Evolutionary conservation across 1,140 invertebrate genomes (phyloP).

Genomic region (Oncopodura yosiiana): DNA sequence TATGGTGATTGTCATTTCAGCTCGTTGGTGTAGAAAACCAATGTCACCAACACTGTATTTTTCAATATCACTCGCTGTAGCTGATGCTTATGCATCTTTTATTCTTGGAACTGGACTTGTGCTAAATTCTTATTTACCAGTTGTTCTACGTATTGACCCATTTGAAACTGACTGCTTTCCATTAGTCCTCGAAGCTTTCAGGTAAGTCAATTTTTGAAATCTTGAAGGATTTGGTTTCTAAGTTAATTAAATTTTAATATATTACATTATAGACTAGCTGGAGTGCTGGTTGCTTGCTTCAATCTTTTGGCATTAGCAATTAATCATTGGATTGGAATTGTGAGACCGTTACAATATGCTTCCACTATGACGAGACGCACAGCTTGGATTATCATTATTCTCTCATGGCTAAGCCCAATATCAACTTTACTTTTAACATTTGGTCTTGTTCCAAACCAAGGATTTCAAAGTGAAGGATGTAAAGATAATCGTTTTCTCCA

Average conservation of each 20-base stretch:
- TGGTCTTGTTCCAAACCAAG: conserved; percentile 38
- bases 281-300: conserved; percentile 50
- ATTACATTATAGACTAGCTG: conserved; percentile 40
- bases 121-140: conserved; percentile 46
- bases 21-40: conserved; percentile 46
- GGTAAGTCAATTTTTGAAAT: conserved; percentile 7
- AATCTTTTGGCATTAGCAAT: conserved; percentile 56
- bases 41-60: conserved; percentile 51
- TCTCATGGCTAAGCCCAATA: conserved; percentile 50
- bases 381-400: conserved; percentile 41
- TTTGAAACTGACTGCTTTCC: conserved; percentile 5
- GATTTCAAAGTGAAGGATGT: conserved; percentile 40
- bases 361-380: conserved; percentile 46
- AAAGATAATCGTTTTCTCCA: conserved; percentile 36
- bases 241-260: not conserved
- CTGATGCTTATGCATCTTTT: conserved; percentile 48
- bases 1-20: conserved; percentile 44
- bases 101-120: conserved; percentile 45
- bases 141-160: conserved; percentile 31
- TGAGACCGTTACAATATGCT: conserved; percentile 53
- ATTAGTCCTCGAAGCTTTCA: conserved; percentile 26
- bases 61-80: conserved; percentile 49
- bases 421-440: conserved; percentile 46
- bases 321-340: conserved; percentile 57
- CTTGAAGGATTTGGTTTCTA: not conserved